Evolutionary conservation across 2,888 invertebrate species (phyloP).

Genomic region (Germaria angustata): DNA sequence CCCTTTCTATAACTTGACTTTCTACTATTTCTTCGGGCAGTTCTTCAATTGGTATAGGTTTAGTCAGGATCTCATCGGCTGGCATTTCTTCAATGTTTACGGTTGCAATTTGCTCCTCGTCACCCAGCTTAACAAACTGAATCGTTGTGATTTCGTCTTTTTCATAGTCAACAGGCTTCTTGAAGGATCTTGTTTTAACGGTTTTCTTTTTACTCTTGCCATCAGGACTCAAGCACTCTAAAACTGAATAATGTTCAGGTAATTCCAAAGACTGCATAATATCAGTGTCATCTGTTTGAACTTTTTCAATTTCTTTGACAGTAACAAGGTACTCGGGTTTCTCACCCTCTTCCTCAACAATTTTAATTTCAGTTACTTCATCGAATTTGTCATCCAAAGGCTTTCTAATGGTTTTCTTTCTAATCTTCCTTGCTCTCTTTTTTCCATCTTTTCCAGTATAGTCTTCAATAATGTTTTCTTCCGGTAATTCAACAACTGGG

Average conservation of each 20-base stretch:
- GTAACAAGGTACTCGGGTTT: slow-evolving; percentile 76
- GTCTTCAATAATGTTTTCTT: slow-evolving; percentile 73
- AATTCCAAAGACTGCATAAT: slow-evolving; percentile 72
- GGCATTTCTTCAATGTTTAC: slow-evolving; percentile 74
- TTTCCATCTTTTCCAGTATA: slow-evolving; percentile 72
- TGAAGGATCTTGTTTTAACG: slow-evolving; percentile 77
- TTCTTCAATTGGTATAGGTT: slow-evolving; percentile 75
- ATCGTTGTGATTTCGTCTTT: slow-evolving; percentile 80
- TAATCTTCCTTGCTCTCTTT: slow-evolving; percentile 76
- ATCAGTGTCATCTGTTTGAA: slow-evolving; percentile 49
- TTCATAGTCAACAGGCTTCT: slow-evolving; percentile 77
- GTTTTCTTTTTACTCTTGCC: slow-evolving; percentile 76
- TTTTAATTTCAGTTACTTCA: slow-evolving; percentile 80
- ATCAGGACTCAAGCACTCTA: slow-evolving; percentile 74
- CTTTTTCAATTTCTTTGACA: slow-evolving; percentile 72
- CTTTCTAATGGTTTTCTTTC: slow-evolving; percentile 79
- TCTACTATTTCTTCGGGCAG: slow-evolving; percentile 76
- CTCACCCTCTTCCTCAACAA: slow-evolving; percentile 79
- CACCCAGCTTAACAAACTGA: slow-evolving; percentile 76
- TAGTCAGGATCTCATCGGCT: slow-evolving; percentile 72
- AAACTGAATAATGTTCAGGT: slow-evolving; percentile 77
- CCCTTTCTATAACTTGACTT: slow-evolving; percentile 75
- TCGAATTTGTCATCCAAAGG: slow-evolving; percentile 77
- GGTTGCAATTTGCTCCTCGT: slow-evolving; percentile 74
- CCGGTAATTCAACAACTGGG: slow-evolving; percentile 75